Percentiles rank a stretch among this genome's conserved stretches.
Evolutionary conservation across 2,113 vertebrate species (phyloP).

Genomic region (sheep (Ovis aries)): ARS-UI_Ramb_v3.0 NC_056058.1:82251001-82251500

Average conservation of each 20-base stretch:
- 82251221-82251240: constrained; percentile 33
- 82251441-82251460: background rate
- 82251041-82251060: background rate
- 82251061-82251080: background rate
- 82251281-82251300: background rate
- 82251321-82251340: constrained; percentile 39
- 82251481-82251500: constrained; percentile 11
- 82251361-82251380: background rate
- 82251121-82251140: background rate
- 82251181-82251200: constrained; percentile 49
- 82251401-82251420: background rate
- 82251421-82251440: constrained; percentile 4
- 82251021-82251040: background rate
- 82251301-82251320: constrained; percentile 3
- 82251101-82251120: background rate
- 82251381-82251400: constrained; percentile 32
- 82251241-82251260: constrained; percentile 32
- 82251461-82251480: background rate
- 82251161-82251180: background rate
- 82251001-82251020: background rate
- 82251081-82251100: background rate
- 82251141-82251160: constrained; percentile 52
- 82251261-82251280: constrained; percentile 41
- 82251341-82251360: constrained; percentile 16
- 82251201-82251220: constrained; percentile 20